These are phyloP conservation scores for Phoronis australis DNA, from an alignment of 2,888 invertebrate species.

Conservation along the genomic window DNA sequence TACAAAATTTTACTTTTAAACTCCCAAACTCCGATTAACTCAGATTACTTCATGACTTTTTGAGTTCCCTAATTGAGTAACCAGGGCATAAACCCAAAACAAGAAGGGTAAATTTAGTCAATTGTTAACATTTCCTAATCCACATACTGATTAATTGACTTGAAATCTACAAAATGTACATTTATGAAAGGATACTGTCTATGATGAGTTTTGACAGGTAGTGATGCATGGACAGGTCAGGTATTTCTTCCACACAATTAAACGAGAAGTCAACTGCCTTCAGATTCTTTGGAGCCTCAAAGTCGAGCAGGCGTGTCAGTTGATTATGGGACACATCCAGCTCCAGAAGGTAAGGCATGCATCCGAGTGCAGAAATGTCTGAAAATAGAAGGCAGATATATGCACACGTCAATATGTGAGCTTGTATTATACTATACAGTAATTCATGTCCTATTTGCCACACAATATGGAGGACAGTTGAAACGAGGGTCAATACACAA, in stretches of 20 bases:
- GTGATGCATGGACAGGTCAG: slow-evolving; percentile 43
- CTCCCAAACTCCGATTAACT: too few species aligned
- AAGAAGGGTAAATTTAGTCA: too few species aligned
- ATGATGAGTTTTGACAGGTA: slow-evolving; percentile 37
- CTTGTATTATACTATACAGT: too few species aligned
- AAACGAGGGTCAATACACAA: too few species aligned
- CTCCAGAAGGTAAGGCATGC: slow-evolving; percentile 38
- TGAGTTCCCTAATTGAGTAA: too few species aligned
- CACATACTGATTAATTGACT: not conserved
- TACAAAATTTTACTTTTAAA: too few species aligned
- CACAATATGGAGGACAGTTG: too few species aligned
- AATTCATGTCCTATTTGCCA: too few species aligned
- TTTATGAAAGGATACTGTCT: slow-evolving; percentile 49
- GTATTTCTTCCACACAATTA: slow-evolving; percentile 42
- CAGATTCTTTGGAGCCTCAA: slow-evolving; percentile 43
- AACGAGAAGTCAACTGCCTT: slow-evolving; percentile 45
- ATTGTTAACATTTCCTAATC: not conserved
- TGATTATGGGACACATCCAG: slow-evolving; percentile 50
- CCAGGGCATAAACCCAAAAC: too few species aligned
- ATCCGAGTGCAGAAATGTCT: slow-evolving; percentile 44
- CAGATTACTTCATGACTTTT: too few species aligned
- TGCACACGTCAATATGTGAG: too few species aligned
- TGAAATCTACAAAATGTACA: too few species aligned
- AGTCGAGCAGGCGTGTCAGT: slow-evolving; percentile 39
- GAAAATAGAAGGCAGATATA: slow-evolving; percentile 13